Evolutionary conservation across 2,113 vertebrate species (phyloP).

Genomic region (Sylvietta virens): DNA sequence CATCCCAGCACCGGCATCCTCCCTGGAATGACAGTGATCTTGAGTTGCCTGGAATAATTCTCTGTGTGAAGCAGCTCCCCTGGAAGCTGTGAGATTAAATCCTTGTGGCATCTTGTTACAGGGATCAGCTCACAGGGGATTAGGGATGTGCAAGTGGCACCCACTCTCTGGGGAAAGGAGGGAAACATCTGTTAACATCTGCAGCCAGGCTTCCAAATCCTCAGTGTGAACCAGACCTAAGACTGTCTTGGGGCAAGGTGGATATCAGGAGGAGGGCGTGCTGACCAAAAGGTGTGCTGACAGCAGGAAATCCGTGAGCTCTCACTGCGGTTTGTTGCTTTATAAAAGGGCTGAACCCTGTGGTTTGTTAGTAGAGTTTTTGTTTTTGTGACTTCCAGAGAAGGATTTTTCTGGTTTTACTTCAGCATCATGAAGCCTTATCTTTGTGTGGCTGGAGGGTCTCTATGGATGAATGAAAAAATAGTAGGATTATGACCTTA

Average conservation of each 20-base stretch:
- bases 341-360: background rate
- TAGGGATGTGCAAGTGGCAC: background rate
- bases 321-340: background rate
- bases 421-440: background rate
- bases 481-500: background rate
- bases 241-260: background rate
- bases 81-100: background rate
- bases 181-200: background rate
- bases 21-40: background rate
- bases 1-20: background rate
- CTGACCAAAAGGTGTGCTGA: background rate
- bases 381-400: background rate
- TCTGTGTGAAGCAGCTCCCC: background rate
- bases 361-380: background rate
- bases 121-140: background rate
- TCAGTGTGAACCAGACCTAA: background rate
- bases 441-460: background rate
- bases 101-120: background rate
- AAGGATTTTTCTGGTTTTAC: background rate
- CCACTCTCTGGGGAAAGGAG: background rate
- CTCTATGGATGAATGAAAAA: background rate
- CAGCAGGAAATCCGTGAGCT: background rate
- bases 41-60: background rate
- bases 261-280: background rate
- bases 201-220: background rate